These are phyloP conservation scores for Cossypha polioptera DNA, from an alignment of 2,797 vertebrate genomes.

Conservation along the genomic window DNA sequence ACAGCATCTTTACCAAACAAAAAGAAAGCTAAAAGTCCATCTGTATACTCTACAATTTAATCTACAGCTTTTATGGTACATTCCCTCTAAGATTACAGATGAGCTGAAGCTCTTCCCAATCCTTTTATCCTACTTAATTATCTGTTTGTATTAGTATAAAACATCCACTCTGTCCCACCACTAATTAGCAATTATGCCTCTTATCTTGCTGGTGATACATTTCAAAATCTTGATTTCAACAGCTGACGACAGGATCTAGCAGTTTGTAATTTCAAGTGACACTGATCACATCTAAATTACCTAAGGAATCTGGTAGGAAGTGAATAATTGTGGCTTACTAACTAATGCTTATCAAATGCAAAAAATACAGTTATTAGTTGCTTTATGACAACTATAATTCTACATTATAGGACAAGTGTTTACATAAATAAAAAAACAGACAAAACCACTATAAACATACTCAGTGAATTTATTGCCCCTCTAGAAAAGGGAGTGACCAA, in stretches of 20 bases:
- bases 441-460: not conserved
- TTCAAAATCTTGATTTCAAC: conserved; percentile 11
- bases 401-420: not conserved
- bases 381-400: not conserved
- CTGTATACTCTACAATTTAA: not conserved
- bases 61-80: conserved; percentile 9
- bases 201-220: conserved; percentile 27
- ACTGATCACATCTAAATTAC: conserved; percentile 9
- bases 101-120: conserved; percentile 32
- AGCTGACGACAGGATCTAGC: not conserved
- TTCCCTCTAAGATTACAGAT: conserved; percentile 14
- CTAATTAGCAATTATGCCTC: conserved; percentile 20
- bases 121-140: conserved; percentile 54
- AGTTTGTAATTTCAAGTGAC: not conserved
- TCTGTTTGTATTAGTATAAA: conserved; percentile 27
- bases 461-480: not conserved
- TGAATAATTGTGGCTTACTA: not conserved
- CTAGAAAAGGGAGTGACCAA: not conserved
- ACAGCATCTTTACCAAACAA: not conserved
- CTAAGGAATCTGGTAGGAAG: not conserved
- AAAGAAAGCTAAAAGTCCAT: not conserved
- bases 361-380: not conserved
- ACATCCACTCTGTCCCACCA: not conserved
- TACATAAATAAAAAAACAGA: not conserved
- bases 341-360: not conserved